Percentiles rank a stretch among this genome's conserved stretches.
Conservation (phyloP, 2,797 vertebrate genomes). For the Phataginus tetradactyla region DNA sequence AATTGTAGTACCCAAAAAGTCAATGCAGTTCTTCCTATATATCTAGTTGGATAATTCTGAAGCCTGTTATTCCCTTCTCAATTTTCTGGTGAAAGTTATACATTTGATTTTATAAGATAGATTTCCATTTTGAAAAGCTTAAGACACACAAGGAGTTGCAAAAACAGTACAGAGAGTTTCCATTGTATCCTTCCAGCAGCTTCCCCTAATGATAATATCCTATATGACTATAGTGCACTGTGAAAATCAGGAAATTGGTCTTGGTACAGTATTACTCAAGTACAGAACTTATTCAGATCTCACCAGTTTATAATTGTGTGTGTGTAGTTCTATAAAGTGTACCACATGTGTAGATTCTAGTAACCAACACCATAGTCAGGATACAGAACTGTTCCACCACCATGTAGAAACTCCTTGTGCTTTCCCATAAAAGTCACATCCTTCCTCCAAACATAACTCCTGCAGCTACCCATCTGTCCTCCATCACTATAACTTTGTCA, state of each 20-base stretch:
- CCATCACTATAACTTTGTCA: not conserved
- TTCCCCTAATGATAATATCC: not conserved
- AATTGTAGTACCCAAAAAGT: not conserved
- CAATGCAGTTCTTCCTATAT: not conserved
- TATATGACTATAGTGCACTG: not conserved
- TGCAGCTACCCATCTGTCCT: not conserved
- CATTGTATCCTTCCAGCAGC: not conserved
- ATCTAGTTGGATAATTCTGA: constrained; percentile 3
- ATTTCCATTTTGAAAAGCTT: constrained; percentile 45
- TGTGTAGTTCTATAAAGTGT: not conserved
- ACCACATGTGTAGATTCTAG: not conserved
- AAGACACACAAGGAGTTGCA: not conserved
- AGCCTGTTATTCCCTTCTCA: not conserved
- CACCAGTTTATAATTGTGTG: not conserved
- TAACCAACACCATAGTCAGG: not conserved
- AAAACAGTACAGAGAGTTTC: not conserved
- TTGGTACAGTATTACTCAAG: not conserved
- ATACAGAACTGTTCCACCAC: not conserved
- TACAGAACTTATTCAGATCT: not conserved
- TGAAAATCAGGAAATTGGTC: not conserved
- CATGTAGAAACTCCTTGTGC: not conserved
- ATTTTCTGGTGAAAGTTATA: not conserved
- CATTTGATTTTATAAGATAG: not conserved
- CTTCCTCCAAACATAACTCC: not conserved
- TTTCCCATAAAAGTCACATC: not conserved